A percentile compares a stretch with the other conserved stretches of the same genome.
phyloP scores from a whole-genome alignment of 2,797 vertebrate genomes.

The Neoniphon sammara region DNA sequence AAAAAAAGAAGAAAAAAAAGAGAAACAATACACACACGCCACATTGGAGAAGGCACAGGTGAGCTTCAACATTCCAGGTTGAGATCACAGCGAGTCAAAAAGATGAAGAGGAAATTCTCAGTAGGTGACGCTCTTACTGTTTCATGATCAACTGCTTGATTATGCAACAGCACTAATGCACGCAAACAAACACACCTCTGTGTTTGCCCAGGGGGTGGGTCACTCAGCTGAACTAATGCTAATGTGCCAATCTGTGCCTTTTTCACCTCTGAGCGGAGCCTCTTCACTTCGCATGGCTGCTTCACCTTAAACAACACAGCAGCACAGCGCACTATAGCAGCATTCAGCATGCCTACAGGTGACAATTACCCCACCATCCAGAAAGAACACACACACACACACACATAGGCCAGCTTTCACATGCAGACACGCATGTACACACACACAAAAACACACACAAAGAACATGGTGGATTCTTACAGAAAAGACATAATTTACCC shows the following conservation, averaged over 20 bases:
- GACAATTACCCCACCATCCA: conserved; percentile 43
- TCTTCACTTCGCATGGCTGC: conserved; percentile 27
- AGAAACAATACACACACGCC: conserved; percentile 6
- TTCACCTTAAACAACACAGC: conserved; percentile 49
- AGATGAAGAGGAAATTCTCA: not conserved
- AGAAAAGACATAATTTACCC: conserved; percentile 60
- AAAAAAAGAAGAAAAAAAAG: conserved; percentile 23
- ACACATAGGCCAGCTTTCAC: not conserved
- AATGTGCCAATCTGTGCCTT: conserved; percentile 53
- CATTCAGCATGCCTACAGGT: conserved; percentile 36
- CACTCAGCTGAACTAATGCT: conserved; percentile 56
- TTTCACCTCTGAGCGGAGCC: conserved; percentile 35
- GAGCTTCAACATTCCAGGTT: conserved; percentile 20
- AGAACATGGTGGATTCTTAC: conserved; percentile 27
- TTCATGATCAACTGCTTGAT: conserved; percentile 30
- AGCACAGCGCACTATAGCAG: conserved; percentile 19
- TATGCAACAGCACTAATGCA: conserved; percentile 48
- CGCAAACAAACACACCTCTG: conserved; percentile 35
- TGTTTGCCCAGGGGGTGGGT: conserved; percentile 36
- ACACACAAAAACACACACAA: conserved; percentile 1
- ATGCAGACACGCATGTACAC: not conserved
- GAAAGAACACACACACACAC: conserved; percentile 5
- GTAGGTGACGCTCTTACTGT: not conserved
- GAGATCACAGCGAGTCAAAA: conserved; percentile 35
- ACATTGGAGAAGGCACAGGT: conserved; percentile 21